Conservation (phyloP, 2,113 vertebrate species). For the Sturnus vulgaris region DNA sequence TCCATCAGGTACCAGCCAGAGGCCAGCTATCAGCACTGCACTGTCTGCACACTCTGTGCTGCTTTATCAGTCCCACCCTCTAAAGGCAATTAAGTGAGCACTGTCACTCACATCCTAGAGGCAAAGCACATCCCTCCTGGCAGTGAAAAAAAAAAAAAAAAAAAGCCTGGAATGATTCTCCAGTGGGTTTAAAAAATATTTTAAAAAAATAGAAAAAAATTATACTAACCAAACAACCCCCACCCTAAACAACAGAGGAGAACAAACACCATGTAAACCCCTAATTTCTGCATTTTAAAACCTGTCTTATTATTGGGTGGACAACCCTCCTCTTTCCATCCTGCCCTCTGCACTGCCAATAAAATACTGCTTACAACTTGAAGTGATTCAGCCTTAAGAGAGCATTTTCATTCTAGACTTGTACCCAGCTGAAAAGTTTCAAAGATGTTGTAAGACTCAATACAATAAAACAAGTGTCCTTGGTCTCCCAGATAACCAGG, state of each 20-base stretch:
- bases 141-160: background rate
- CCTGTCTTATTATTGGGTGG: background rate
- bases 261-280: background rate
- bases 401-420: background rate
- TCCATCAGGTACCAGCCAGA: rapidly evolving
- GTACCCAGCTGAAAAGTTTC: background rate
- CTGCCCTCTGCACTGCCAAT: background rate
- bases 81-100: background rate
- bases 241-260: rapidly evolving
- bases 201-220: background rate
- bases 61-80: background rate
- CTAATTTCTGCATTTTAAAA: background rate
- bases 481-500: background rate
- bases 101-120: background rate
- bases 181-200: background rate
- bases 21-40: background rate
- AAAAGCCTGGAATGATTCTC: background rate
- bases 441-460: background rate
- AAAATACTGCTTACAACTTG: background rate
- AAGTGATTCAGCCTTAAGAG: background rate
- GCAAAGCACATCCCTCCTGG: background rate
- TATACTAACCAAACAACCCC: background rate
- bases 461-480: background rate
- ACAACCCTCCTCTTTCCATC: background rate
- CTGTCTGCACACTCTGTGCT: rapidly evolving